Evolutionary conservation across 2,797 vertebrate genomes (phyloP), one percentile per base, ranked within the genome.

Genomic region (Somateria mollissima): DNA sequence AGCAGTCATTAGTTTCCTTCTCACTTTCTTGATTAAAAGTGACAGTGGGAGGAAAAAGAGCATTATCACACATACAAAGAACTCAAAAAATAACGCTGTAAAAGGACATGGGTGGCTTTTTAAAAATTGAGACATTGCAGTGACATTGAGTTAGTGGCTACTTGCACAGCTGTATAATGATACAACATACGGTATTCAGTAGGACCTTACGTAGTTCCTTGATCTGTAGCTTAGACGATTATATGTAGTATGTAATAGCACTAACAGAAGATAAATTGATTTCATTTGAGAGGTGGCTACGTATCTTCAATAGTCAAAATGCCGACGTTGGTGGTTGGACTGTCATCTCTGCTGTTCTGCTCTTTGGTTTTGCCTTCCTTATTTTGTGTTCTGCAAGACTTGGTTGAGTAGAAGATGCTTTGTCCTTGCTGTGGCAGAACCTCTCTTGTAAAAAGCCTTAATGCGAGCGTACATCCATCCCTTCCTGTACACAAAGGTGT

Each of bases 401-500:
- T 80, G 6, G n/a, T 13, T 6, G 2, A 4, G 12, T 5, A 22
- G 87, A 56, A 92, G 77, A 10, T 66, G 25, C 77, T 84, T 92
- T 84, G 73, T 70, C 72, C 84, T 53, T 3, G 45, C 66, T 11
- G 84, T 37, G 62, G 5, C n/a, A 71, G 67, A 92, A 43, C 36
- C 66, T 90, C 37, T 64, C 39, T 18, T 6, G 74, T 62, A 79
- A 30, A n/a, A 73, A 94, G 65, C 58, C 8, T 5, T 53, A n/a
- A 49, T 24, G 27, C 20, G 69, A 72, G 58, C 57, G 81, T 45
- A 28, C 77, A 28, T 92, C 51, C 51, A 28, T 92, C 86, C 70
- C 67, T 84, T 75, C 58, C 22, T 62, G 88, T 51, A n/a, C 43
- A 80, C 94, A 72, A 88, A 96, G 96, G 96, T 97, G 96, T 97